Evolutionary conservation across 2,888 invertebrate species (phyloP).

Genomic region (Eupelmus urozonus): DNA sequence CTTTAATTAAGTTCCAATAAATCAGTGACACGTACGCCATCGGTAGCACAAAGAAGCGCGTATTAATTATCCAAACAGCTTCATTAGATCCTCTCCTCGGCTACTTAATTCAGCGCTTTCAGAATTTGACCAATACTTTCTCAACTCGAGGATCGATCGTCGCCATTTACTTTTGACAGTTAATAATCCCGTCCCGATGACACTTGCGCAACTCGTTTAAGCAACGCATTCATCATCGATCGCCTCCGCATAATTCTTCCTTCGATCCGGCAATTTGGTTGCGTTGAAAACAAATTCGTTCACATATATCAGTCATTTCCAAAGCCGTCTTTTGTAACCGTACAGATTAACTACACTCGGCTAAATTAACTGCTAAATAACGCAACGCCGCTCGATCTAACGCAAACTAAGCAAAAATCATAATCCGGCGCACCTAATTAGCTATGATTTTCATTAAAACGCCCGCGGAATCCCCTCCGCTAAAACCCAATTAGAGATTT

Average conservation of each 20-base stretch:
- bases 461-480: background rate
- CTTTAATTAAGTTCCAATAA: background rate
- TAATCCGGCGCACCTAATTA: background rate
- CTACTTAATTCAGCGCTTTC: slow-evolving; percentile 32
- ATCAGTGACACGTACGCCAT: background rate
- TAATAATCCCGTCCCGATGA: slow-evolving; percentile 43
- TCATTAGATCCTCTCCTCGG: slow-evolving; percentile 1
- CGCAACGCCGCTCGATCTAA: too few relatives aligned
- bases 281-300: slow-evolving; percentile 11
- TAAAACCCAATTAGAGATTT: slow-evolving; percentile 17
- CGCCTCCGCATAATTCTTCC: slow-evolving; percentile 17
- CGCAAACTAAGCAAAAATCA: background rate
- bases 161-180: slow-evolving; percentile 36
- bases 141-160: slow-evolving; percentile 31
- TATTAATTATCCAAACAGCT: slow-evolving; percentile 33
- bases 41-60: background rate
- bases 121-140: slow-evolving; percentile 30
- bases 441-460: slow-evolving; percentile 3
- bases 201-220: slow-evolving; percentile 35
- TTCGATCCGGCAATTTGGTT: slow-evolving; percentile 5
- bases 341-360: too few relatives aligned
- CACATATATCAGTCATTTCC: too few relatives aligned
- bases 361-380: too few relatives aligned
- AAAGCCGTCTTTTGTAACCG: too few relatives aligned
- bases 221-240: background rate